A percentile compares a stretch with the other conserved stretches of the same genome.
Conservation (phyloP, 2,113 vertebrate species). For the Taxidea taxus region DNA sequence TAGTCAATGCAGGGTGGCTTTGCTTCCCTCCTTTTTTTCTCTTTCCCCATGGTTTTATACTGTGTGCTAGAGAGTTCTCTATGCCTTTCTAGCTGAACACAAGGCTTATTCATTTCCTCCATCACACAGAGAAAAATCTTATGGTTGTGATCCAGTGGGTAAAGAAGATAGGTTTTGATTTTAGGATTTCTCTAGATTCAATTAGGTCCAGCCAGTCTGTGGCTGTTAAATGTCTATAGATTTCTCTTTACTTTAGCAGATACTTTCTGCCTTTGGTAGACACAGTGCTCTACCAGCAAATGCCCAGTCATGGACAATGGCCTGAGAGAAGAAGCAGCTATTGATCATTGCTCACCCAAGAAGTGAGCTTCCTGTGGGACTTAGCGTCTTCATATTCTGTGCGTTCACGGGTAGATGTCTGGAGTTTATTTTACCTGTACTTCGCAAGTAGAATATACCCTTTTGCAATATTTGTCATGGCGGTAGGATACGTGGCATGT, state of each 20-base stretch:
- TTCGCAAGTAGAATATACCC: background rate
- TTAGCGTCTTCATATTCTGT: background rate
- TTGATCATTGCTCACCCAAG: background rate
- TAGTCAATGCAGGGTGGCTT: background rate
- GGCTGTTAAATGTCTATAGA: background rate
- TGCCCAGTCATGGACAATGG: background rate
- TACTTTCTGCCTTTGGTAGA: background rate
- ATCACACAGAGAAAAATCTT: background rate
- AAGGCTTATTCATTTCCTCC: background rate
- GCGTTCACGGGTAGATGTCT: background rate
- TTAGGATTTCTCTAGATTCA: background rate
- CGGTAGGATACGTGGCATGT: background rate
- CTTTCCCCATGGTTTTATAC: background rate
- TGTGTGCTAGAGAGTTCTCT: background rate
- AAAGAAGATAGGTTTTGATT: background rate
- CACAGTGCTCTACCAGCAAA: fast-evolving
- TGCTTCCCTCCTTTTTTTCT: background rate
- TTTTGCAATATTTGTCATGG: background rate
- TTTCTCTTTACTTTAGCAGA: background rate
- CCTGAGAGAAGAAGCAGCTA: background rate
- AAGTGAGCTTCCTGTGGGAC: background rate
- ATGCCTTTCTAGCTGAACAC: background rate
- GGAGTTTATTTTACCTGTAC: background rate
- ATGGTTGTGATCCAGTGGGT: background rate
- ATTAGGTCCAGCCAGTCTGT: background rate